Percentiles rank a stretch among this genome's conserved stretches.
These are phyloP conservation scores for Lasiommata megera DNA, from an alignment of 2,888 invertebrate species.

Conservation along the genomic window DNA sequence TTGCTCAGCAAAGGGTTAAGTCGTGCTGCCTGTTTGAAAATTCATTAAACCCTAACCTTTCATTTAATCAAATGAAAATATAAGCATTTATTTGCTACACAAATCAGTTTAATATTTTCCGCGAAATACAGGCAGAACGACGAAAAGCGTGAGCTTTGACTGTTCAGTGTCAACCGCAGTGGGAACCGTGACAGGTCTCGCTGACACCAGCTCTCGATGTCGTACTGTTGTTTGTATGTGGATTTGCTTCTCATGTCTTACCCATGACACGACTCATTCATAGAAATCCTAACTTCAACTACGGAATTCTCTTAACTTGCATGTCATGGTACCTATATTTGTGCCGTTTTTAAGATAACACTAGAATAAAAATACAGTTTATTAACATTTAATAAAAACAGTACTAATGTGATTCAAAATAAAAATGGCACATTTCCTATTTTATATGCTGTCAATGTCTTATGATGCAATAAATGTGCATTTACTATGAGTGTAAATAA, in stretches of 20 bases:
- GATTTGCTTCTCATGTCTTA: conserved; percentile 68
- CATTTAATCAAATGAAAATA: neutral
- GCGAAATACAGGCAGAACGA: conserved; percentile 66
- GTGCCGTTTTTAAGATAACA: conserved; percentile 51
- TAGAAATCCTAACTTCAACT: conserved; percentile 21
- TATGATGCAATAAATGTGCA: conserved; percentile 31
- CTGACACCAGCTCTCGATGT: conserved; percentile 74
- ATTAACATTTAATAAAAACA: conserved; percentile 8
- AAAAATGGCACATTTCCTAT: conserved; percentile 50
- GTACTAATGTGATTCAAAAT: conserved; percentile 17
- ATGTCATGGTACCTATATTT: conserved; percentile 37
- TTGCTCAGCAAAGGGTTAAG: conserved; percentile 33
- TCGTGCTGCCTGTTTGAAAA: conserved; percentile 64
- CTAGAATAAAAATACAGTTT: conserved; percentile 25
- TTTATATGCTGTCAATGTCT: conserved; percentile 56
- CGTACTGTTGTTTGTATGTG: conserved; percentile 69
- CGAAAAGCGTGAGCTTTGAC: conserved; percentile 70
- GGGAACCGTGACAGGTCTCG: conserved; percentile 60
- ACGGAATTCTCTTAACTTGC: conserved; percentile 29
- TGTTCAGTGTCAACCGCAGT: conserved; percentile 74
- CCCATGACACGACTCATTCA: conserved; percentile 38
- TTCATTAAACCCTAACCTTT: no score
- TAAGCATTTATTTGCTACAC: no score
- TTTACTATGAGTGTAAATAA: conserved; percentile 25
- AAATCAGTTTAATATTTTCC: no score